Evolutionary conservation across 2,888 invertebrate species (phyloP).

Genomic region (Sipha maydis): DNA sequence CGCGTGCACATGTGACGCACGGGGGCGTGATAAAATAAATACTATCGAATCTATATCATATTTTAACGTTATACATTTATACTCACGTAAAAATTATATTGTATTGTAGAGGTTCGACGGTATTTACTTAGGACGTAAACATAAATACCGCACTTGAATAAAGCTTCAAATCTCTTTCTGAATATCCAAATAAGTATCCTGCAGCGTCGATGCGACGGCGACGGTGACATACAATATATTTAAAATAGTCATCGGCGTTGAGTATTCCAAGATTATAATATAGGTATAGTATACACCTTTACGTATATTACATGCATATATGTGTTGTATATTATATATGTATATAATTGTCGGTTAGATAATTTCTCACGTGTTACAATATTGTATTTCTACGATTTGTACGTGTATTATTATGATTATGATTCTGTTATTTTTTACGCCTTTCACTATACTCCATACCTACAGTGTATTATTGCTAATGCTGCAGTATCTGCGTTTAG

Average conservation of each 20-base stretch:
- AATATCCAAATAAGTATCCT: not conserved
- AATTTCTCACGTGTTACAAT: not conserved
- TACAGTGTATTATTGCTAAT: not conserved
- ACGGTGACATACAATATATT: not conserved
- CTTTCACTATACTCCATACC: constrained; percentile 13
- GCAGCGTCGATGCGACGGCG: not conserved
- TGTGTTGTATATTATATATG: no score
- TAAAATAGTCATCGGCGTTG: not conserved
- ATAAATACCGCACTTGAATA: not conserved
- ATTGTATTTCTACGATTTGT: constrained; percentile 3
- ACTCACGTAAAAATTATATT: not conserved
- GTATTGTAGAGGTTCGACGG: not conserved
- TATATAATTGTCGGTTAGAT: constrained; percentile 3
- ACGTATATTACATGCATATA: not conserved
- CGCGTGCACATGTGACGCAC: not conserved
- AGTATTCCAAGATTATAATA: not conserved
- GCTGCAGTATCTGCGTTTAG: not conserved
- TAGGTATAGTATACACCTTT: not conserved
- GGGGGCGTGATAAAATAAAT: not conserved
- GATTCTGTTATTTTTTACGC: not conserved
- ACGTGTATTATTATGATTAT: not conserved
- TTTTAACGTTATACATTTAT: not conserved
- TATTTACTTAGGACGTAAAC: constrained; percentile 12
- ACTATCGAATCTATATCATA: not conserved
- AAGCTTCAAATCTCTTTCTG: constrained; percentile 1